phyloP scores from a whole-genome alignment of 2,888 invertebrate genomes.

The Abrostola triplasia region DNA sequence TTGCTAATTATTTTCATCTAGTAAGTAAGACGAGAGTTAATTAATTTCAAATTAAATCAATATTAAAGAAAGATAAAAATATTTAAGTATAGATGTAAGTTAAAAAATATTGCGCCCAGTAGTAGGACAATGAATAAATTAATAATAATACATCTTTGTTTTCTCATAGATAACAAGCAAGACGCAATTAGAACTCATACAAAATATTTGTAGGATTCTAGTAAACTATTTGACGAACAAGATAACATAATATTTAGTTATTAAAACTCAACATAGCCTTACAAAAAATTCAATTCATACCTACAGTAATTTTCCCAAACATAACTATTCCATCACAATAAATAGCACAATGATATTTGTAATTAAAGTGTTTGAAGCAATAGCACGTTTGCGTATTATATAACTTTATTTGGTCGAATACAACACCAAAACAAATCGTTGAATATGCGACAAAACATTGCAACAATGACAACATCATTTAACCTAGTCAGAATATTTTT shows the following conservation, averaged over 20 bases:
- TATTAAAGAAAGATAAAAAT: too few relatives aligned
- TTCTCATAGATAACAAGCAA: background rate
- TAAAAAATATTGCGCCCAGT: background rate
- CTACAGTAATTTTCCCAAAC: conserved; percentile 4
- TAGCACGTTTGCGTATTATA: conserved; percentile 40
- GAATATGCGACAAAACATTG: conserved; percentile 43
- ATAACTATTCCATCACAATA: background rate
- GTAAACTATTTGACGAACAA: background rate
- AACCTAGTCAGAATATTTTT: conserved; percentile 33
- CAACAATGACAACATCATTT: conserved; percentile 43
- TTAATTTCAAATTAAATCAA: too few relatives aligned
- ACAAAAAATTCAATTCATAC: background rate
- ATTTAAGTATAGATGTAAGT: background rate
- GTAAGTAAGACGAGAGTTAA: too few relatives aligned
- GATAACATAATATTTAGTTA: conserved; percentile 5
- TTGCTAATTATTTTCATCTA: too few relatives aligned
- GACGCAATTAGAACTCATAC: conserved; percentile 1
- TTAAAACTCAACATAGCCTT: background rate
- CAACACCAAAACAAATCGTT: conserved; percentile 42
- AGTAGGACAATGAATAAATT: background rate
- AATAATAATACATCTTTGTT: conserved; percentile 6
- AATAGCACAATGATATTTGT: background rate
- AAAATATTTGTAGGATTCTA: conserved; percentile 10
- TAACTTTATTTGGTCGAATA: conserved; percentile 47
- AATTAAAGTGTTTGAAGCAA: conserved; percentile 10